Percentiles rank a stretch among this genome's conserved stretches.
phyloP scores from a whole-genome alignment of 2,797 vertebrate species.

The Zenarchopterus dispar region DNA sequence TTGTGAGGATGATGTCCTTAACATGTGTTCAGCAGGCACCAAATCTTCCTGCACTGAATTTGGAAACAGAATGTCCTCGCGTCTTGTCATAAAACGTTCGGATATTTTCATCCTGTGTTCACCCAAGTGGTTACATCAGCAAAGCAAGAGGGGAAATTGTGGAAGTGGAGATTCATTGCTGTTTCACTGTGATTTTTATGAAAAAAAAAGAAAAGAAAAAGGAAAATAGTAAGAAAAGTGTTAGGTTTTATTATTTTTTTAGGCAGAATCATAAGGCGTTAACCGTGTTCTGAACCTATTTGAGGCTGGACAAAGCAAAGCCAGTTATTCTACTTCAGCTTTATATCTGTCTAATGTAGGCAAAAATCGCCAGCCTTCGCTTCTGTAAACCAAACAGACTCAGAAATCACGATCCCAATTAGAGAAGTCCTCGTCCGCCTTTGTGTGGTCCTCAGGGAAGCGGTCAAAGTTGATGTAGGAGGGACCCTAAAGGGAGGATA shows the following conservation, averaged over 20 bases:
- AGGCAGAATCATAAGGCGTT: background rate
- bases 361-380: conserved; percentile 7
- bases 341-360: background rate
- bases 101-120: no score
- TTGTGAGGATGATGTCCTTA: conserved; percentile 4
- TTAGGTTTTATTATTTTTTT: background rate
- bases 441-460: conserved; percentile 74
- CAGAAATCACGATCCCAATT: conserved; percentile 80
- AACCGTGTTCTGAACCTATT: conserved; percentile 1
- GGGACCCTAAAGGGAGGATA: conserved; percentile 74
- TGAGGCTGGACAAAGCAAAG: conserved; percentile 1
- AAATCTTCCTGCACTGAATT: conserved; percentile 18
- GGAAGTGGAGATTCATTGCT: conserved; percentile 2
- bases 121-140: background rate
- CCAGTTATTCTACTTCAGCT: conserved; percentile 10
- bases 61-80: conserved; percentile 28
- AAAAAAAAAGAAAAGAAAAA: no score
- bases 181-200: conserved; percentile 7
- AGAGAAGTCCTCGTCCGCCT: conserved; percentile 80
- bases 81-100: conserved; percentile 18
- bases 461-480: conserved; percentile 86
- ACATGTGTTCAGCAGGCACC: conserved; percentile 34
- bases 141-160: conserved; percentile 17
- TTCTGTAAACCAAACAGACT: conserved; percentile 42
- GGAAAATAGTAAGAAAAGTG: no score